Evolutionary conservation across 2,797 vertebrate genomes (phyloP).

Genomic region (Glossophaga mutica): DNA sequence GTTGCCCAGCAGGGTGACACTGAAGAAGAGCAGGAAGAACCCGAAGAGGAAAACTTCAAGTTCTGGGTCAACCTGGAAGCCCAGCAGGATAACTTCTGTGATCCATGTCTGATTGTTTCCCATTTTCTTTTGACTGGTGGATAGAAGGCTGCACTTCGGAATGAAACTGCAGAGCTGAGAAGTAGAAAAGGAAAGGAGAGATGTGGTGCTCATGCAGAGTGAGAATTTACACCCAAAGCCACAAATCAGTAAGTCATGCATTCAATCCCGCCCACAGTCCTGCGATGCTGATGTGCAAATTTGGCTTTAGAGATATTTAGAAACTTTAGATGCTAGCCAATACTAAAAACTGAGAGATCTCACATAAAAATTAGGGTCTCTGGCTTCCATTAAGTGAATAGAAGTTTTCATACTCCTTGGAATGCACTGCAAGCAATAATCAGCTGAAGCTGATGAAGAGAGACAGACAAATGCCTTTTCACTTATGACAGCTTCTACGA

Average conservation of each 20-base stretch:
- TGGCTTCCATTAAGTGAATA: neutral
- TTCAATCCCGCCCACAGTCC: no score
- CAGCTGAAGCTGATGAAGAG: neutral
- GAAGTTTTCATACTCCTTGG: neutral
- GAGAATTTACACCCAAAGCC: neutral
- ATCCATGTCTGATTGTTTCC: no score
- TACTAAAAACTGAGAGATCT: neutral
- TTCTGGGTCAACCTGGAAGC: no score
- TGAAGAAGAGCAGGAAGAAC: no score
- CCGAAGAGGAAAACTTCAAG: no score
- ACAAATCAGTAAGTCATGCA: neutral
- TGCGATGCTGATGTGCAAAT: neutral
- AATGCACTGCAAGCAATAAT: neutral
- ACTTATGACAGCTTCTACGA: neutral
- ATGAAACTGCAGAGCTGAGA: neutral
- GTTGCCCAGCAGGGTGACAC: no score
- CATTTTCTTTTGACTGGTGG: no score
- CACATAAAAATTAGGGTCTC: neutral
- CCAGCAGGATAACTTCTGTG: no score
- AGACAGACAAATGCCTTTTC: neutral
- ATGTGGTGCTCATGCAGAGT: neutral
- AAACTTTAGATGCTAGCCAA: neutral
- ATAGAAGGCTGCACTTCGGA: no score
- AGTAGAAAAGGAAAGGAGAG: neutral
- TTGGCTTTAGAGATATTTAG: neutral